Evolutionary conservation across 2,888 invertebrate genomes (phyloP).

Genomic region (Scaptomyza caliginosa): DNA sequence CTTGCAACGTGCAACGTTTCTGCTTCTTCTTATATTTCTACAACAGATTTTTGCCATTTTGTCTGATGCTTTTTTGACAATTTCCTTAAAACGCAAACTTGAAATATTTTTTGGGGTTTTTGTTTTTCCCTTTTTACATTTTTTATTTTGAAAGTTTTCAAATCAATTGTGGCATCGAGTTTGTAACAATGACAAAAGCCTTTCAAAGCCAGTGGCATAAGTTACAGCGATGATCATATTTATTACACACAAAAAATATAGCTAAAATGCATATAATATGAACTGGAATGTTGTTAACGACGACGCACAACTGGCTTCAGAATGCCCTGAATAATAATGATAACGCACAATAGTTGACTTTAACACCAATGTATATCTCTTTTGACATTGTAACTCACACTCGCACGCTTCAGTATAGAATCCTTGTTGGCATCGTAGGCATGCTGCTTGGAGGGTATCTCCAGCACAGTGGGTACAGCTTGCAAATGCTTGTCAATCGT

Average conservation of each 20-base stretch:
- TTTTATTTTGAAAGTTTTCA: constrained; percentile 45
- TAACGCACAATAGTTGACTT: not conserved
- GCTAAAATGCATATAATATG: constrained; percentile 18
- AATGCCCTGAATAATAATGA: constrained; percentile 38
- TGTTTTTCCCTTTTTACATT: constrained; percentile 17
- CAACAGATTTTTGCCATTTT: constrained; percentile 48
- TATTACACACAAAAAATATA: constrained; percentile 13
- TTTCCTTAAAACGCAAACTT: constrained; percentile 73
- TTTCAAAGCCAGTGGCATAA: constrained; percentile 31
- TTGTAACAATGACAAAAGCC: constrained; percentile 48
- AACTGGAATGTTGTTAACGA: constrained; percentile 8
- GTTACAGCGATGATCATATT: constrained; percentile 32
- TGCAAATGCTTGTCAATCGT: constrained; percentile 51
- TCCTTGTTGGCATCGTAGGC: constrained; percentile 57
- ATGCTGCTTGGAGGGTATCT: constrained; percentile 66
- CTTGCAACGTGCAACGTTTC: constrained; percentile 46
- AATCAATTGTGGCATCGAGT: constrained; percentile 56
- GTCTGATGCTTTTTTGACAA: constrained; percentile 50
- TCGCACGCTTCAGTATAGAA: constrained; percentile 60
- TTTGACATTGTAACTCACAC: constrained; percentile 33
- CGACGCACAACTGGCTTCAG: constrained; percentile 38
- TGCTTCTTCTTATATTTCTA: constrained; percentile 4
- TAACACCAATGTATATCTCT: not conserved
- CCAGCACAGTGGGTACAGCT: constrained; percentile 61
- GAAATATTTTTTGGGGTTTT: constrained; percentile 46